Percentiles rank a stretch among this genome's conserved stretches.
phyloP scores from a whole-genome alignment of 2,797 vertebrate genomes.

The Microctenopoma lineatum region DNA sequence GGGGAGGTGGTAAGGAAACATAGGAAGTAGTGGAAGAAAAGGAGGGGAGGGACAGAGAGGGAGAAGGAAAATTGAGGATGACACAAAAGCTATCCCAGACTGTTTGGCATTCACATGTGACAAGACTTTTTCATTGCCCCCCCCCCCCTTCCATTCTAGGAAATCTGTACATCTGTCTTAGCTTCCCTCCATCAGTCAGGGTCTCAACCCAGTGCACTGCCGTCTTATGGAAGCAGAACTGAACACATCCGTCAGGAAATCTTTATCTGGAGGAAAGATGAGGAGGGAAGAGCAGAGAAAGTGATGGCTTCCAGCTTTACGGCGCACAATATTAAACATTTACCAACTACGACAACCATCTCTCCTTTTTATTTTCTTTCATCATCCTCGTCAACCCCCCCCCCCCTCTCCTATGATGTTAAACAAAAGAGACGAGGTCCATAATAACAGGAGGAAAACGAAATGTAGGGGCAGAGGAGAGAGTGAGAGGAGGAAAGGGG shows the following conservation, averaged over 20 bases:
- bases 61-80: conserved; percentile 17
- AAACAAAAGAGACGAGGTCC: too few relatives aligned
- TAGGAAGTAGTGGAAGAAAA: not conserved
- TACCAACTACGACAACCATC: conserved; percentile 20
- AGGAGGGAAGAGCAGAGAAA: conserved; percentile 10
- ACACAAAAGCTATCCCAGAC: conserved; percentile 46
- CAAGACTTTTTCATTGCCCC: conserved; percentile 38
- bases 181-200: conserved; percentile 66
- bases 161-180: conserved; percentile 67
- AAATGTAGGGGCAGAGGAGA: too few relatives aligned
- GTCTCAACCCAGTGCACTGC: conserved; percentile 60
- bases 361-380: conserved; percentile 5
- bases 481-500: too few relatives aligned
- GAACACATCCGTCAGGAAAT: conserved; percentile 53
- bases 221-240: conserved; percentile 52
- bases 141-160: conserved; percentile 31
- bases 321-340: conserved; percentile 56
- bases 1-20: not conserved
- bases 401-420: too few relatives aligned
- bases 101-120: conserved; percentile 41
- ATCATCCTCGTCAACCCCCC: conserved; percentile 27
- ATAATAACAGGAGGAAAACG: too few relatives aligned
- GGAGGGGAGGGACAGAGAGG: not conserved
- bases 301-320: conserved; percentile 10
- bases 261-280: conserved; percentile 52